Conservation (phyloP, 2,113 vertebrate genomes). For the Gallinago paraguaiae region DNA sequence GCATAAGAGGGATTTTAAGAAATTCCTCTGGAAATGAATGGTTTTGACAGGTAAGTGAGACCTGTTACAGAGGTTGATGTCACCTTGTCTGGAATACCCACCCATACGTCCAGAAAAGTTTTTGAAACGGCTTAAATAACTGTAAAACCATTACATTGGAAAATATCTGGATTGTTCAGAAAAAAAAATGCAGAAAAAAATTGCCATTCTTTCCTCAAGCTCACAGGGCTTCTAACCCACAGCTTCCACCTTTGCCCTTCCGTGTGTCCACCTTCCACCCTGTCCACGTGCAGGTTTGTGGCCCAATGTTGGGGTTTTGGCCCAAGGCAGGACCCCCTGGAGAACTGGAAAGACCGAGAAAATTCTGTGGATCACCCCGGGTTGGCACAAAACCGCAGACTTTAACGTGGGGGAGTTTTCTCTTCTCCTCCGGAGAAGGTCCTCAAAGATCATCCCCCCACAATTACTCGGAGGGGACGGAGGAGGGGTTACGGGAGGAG, state of each 20-base stretch:
- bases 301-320: too few relatives aligned
- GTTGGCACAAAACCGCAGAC: not conserved
- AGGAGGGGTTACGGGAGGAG: not conserved
- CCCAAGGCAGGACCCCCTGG: not conserved
- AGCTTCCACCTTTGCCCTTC: not conserved
- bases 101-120: not conserved
- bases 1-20: not conserved
- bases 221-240: not conserved
- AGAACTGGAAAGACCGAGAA: not conserved
- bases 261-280: too few relatives aligned
- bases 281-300: too few relatives aligned
- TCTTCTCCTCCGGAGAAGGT: not conserved
- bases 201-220: not conserved
- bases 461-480: not conserved
- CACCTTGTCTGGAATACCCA: not conserved
- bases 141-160: not conserved
- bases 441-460: not conserved
- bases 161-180: not conserved
- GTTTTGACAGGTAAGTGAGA: not conserved
- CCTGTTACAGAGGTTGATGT: not conserved
- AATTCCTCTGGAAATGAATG: not conserved
- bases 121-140: not conserved
- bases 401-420: rapidly evolving
- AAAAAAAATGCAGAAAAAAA: not conserved
- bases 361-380: not conserved